Evolutionary conservation across 2,888 invertebrate genomes (phyloP), one percentile per base, ranked within the genome.

Genomic region (Atethmia centrago): DNA sequence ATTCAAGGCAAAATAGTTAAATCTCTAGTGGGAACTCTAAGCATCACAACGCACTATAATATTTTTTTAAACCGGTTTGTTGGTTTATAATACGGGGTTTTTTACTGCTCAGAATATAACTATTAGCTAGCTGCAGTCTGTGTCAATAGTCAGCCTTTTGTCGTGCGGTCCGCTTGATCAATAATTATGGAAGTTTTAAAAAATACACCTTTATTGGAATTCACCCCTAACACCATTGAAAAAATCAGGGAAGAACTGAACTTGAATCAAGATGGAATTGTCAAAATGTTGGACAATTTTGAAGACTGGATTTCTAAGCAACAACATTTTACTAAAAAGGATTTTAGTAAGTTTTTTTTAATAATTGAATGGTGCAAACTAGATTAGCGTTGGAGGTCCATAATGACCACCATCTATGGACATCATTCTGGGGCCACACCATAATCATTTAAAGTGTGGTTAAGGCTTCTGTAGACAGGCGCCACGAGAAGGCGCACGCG

Each of bases 261-360:
- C 53, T 84, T 92, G 31, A 85, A 89, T 19, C 85, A 85, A 2
- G 85, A 80, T 49, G 86, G 77, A 28, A 87, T 92, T 65, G 81
- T 88, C 7, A 82, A 88, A 36, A 87, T 90, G 0, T 74, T 93
- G 12, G 81, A 90, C 58, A 78, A 87, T 31, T 80, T 93, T 14
- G 82, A 87, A 21, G 86, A 89, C 10, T 93, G 93, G 93, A 77
- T 91, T 9, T 75, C 84, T 14, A 90, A 92, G 67, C 93, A 93
- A 72, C 79, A 88, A 0, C 92, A 93, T 81, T 91, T 93, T 61
- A 73, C 84, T 0, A 87, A 81, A 14, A 92, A 88, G 71, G 81
- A 89, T 28, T 92, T 89, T 73, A 71, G 93, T 93, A 77, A 90
- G 92, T 89, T 21, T 58, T 51, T 69, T 40, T 5, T 9, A 40